A percentile compares a stretch with the other conserved stretches of the same genome.
These are phyloP conservation scores for Cavia porcellus DNA, from an alignment of 2,113 vertebrate genomes.

Conservation along the genomic window DNA sequence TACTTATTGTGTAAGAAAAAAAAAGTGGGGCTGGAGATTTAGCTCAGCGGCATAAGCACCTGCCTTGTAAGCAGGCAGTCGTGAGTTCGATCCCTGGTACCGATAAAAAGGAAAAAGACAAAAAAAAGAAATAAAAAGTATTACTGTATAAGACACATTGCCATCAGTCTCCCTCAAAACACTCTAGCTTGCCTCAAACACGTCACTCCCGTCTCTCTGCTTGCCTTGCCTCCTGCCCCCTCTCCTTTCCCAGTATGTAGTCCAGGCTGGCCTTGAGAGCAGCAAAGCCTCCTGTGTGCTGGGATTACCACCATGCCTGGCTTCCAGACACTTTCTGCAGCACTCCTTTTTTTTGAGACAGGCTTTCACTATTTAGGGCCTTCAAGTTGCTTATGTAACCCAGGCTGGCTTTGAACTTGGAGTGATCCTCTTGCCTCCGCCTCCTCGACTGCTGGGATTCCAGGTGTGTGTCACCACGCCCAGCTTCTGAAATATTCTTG, in stretches of 20 bases:
- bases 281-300: neutral
- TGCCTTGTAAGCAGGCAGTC: too few species aligned
- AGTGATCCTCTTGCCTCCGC: too few species aligned
- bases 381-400: too few species aligned
- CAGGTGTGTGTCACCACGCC: neutral
- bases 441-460: neutral
- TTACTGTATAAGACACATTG: neutral
- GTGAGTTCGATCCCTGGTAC: too few species aligned
- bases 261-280: neutral
- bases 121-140: too few species aligned
- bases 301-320: neutral
- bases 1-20: too few species aligned
- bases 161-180: neutral
- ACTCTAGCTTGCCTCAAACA: neutral
- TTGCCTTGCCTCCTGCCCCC: neutral
- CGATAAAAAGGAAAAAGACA: too few species aligned
- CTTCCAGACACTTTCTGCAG: neutral
- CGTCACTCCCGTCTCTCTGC: neutral
- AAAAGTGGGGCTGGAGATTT: too few species aligned
- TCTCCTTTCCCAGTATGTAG: neutral
- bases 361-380: too few species aligned
- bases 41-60: too few species aligned
- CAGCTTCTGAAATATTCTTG: neutral
- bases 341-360: neutral
- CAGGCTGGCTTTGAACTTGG: too few species aligned